Evolutionary conservation across 1,140 invertebrate species (phyloP).

Genomic region (Drosophila repleta): DNA sequence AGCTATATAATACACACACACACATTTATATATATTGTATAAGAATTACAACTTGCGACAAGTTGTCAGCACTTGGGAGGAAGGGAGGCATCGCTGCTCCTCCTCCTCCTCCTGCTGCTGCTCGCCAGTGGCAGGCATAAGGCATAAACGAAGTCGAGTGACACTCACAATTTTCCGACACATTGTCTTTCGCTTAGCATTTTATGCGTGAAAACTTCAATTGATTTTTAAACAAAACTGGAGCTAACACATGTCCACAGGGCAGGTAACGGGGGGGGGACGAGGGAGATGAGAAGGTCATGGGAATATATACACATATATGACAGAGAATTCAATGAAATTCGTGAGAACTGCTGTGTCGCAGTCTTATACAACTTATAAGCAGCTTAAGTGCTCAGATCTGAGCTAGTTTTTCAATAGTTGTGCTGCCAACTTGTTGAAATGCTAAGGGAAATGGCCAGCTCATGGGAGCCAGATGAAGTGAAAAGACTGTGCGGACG

Average conservation of each 20-base stretch:
- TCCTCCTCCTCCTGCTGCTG: background rate
- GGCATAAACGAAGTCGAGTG: conserved; percentile 13
- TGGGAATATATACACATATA: conserved; percentile 32
- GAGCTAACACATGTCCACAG: conserved; percentile 1
- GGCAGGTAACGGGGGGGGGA: background rate
- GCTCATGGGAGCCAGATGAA: no score
- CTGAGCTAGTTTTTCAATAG: background rate
- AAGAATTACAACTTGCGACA: conserved; percentile 64
- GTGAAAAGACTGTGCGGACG: no score
- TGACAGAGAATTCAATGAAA: background rate
- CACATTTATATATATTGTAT: conserved; percentile 44
- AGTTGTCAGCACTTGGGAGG: conserved; percentile 52
- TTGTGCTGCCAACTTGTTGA: conserved; percentile 1
- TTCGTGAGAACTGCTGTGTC: background rate
- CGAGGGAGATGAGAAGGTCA: conserved; percentile 7
- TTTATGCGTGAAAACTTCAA: conserved; percentile 27
- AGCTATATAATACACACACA: conserved; percentile 49
- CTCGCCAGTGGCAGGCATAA: background rate
- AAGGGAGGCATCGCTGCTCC: background rate
- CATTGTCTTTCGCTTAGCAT: conserved; percentile 18
- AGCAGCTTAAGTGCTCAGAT: background rate
- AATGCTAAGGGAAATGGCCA: no score
- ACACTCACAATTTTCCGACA: conserved; percentile 49
- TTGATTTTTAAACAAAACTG: conserved; percentile 12
- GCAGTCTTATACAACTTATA: background rate